Percentiles rank a stretch among this genome's conserved stretches.
phyloP scores from a whole-genome alignment of 2,888 invertebrate species.

The Leptinotarsa tumamoca region DNA sequence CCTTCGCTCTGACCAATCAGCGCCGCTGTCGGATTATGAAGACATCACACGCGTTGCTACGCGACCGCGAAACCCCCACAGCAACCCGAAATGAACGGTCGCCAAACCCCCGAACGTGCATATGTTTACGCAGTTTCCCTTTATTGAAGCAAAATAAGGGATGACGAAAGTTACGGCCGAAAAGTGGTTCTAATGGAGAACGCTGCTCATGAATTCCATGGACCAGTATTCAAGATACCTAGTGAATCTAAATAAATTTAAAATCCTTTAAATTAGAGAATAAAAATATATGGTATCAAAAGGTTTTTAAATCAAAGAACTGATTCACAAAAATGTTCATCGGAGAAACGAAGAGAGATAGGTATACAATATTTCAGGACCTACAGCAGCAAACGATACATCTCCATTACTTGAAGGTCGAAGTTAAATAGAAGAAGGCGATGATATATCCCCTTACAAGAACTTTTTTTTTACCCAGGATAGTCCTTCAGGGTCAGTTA shows the following conservation, averaged over 20 bases:
- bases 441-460: too few relatives aligned
- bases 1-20: constrained; percentile 64
- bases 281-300: neutral
- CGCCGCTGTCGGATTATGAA: constrained; percentile 63
- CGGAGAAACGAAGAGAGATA: too few relatives aligned
- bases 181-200: neutral
- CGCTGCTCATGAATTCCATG: neutral
- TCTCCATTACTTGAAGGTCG: too few relatives aligned
- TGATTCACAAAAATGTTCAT: too few relatives aligned
- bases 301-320: too few relatives aligned
- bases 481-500: too few relatives aligned
- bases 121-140: constrained; percentile 45
- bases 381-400: too few relatives aligned
- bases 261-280: neutral
- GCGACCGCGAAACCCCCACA: constrained; percentile 64
- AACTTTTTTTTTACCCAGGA: too few relatives aligned
- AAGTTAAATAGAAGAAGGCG: too few relatives aligned
- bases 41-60: constrained; percentile 65
- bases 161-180: neutral
- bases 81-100: constrained; percentile 51
- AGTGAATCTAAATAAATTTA: too few relatives aligned
- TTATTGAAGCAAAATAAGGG: constrained; percentile 26
- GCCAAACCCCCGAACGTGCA: constrained; percentile 47
- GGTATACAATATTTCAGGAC: too few relatives aligned
- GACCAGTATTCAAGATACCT: neutral